These are phyloP conservation scores for Sakesphorus luctuosus DNA, from an alignment of 2,113 vertebrate genomes.

Conservation along the genomic window DNA sequence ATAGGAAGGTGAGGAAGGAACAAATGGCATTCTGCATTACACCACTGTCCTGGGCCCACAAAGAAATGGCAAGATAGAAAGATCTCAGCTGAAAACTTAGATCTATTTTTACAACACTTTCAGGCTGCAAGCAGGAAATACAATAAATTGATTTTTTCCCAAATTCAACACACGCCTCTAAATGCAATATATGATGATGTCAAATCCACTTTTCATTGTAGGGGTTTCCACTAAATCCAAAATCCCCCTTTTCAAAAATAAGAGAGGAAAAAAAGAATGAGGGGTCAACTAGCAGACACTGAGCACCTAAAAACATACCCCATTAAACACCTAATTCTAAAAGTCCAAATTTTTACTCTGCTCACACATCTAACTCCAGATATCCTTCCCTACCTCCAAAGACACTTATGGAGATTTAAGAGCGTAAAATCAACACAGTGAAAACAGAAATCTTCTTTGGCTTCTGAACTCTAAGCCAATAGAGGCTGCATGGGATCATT, in stretches of 20 bases:
- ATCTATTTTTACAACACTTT: constrained; percentile 10
- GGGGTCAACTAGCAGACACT: not conserved
- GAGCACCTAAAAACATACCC: not conserved
- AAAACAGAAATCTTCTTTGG: not conserved
- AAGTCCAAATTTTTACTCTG: not conserved
- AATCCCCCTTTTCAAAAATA: not conserved
- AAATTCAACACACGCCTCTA: not conserved
- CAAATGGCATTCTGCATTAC: not conserved
- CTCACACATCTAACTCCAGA: not conserved
- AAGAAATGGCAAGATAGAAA: not conserved
- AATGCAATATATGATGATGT: not conserved
- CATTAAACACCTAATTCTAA: not conserved
- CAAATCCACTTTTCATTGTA: not conserved
- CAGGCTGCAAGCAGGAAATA: not conserved
- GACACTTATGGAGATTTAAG: accelerated
- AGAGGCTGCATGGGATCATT: not conserved
- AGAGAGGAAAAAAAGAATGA: accelerated
- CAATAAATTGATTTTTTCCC: constrained; percentile 9
- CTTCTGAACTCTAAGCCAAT: not conserved
- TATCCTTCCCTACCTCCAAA: not conserved
- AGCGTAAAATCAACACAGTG: not conserved
- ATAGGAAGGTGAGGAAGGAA: not conserved
- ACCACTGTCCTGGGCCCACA: not conserved
- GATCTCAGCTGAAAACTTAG: not conserved
- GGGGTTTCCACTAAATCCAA: not conserved